Percentiles rank a stretch among this genome's conserved stretches.
These are phyloP conservation scores for Montipora capricornis DNA, from an alignment of 64 coral and sea anemone species.

Conservation along the genomic window DNA sequence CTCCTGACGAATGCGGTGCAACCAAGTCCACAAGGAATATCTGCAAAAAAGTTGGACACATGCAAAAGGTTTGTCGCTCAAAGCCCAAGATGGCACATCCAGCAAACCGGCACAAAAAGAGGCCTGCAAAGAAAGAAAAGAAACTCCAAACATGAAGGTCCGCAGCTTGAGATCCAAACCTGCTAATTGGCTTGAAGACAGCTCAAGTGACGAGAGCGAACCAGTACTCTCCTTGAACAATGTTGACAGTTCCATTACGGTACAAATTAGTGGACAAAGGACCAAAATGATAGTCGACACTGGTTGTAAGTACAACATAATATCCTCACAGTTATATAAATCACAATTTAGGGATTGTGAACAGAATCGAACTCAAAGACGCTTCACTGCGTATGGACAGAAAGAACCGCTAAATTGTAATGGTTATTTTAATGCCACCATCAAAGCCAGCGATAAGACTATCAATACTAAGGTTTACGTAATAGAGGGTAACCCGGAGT, in stretches of 20 bases:
- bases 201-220: neutral
- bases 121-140: neutral
- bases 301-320: too few relatives aligned
- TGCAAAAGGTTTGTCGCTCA: slow-evolving; percentile 33
- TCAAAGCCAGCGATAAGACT: too few relatives aligned
- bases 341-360: slow-evolving; percentile 29
- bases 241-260: neutral
- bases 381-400: slow-evolving; percentile 56
- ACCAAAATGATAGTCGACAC: slow-evolving; percentile 1
- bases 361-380: slow-evolving; percentile 16
- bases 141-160: too few relatives aligned
- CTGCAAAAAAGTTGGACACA: too few relatives aligned
- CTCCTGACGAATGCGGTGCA: too few relatives aligned
- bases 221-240: slow-evolving; percentile 27
- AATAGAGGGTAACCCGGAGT: too few relatives aligned
- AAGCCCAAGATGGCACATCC: neutral
- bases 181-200: too few relatives aligned
- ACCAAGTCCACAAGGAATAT: too few relatives aligned
- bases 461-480: too few relatives aligned
- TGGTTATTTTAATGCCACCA: too few relatives aligned
- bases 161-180: too few relatives aligned
- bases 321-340: slow-evolving; percentile 47
- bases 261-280: slow-evolving; percentile 19
- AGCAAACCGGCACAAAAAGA: neutral
- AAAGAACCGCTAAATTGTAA: neutral